Percentiles rank a stretch among this genome's conserved stretches.
These are phyloP conservation scores for Myopa tessellatipennis DNA, from an alignment of 2,888 invertebrate species.

Conservation along the genomic window DNA sequence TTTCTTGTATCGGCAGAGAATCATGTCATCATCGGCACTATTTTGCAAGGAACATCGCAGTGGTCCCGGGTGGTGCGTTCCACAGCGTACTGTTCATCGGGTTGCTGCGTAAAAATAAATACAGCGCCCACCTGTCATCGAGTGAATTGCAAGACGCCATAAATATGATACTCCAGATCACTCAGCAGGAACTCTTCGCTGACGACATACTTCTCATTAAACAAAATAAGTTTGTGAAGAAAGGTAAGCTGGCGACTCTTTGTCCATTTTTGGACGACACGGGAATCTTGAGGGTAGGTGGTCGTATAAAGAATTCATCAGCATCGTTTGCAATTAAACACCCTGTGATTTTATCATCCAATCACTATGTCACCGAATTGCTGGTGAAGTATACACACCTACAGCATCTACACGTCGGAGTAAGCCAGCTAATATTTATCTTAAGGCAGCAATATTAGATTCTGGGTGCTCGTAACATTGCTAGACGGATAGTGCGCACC, in stretches of 20 bases:
- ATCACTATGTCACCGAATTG: not conserved
- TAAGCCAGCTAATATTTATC: not conserved
- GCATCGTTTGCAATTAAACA: slow-evolving; percentile 34
- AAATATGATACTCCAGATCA: not conserved
- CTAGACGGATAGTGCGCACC: slow-evolving; percentile 31
- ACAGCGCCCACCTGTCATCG: not conserved
- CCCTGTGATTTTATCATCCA: slow-evolving; percentile 32
- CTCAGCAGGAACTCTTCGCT: not conserved
- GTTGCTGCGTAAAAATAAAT: not conserved
- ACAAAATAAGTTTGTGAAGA: not conserved
- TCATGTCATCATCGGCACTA: not conserved
- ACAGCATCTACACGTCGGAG: not conserved
- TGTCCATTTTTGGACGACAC: slow-evolving; percentile 4
- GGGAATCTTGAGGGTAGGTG: slow-evolving; percentile 35
- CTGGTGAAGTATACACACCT: not conserved
- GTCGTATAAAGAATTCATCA: slow-evolving; percentile 29
- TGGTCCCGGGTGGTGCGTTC: slow-evolving; percentile 8
- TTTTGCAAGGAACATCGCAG: not conserved
- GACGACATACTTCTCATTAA: not conserved
- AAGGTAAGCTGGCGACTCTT: not conserved
- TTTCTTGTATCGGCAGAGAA: slow-evolving; percentile 18
- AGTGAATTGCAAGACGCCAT: not conserved
- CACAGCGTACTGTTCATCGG: not conserved
- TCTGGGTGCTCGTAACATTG: slow-evolving; percentile 23
- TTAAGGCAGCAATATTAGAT: slow-evolving; percentile 24